Evolutionary conservation across 2,113 vertebrate genomes (phyloP).

Genomic region (Elanus axillaris): DNA sequence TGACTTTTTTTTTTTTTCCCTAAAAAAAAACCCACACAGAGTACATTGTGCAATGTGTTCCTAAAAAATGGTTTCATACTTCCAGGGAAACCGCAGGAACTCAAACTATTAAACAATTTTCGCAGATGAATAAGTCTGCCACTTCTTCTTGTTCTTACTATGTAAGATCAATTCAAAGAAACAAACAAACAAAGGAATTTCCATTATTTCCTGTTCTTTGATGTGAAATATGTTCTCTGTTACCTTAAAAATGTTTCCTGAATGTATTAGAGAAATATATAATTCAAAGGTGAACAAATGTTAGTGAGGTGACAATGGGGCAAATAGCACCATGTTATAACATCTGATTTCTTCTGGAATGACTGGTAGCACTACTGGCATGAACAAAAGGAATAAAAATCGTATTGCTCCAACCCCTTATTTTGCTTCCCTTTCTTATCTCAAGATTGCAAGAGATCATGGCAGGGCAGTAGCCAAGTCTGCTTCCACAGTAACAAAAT

Average conservation of each 20-base stretch:
- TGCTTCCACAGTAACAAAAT: neutral
- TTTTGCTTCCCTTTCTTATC: neutral
- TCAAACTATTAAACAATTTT: neutral
- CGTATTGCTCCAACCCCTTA: neutral
- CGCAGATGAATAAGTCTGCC: neutral
- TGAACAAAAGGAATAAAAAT: neutral
- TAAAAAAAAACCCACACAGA: neutral
- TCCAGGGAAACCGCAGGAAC: neutral
- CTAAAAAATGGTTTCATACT: neutral
- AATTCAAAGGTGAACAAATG: neutral
- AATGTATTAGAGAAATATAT: neutral
- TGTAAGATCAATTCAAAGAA: neutral
- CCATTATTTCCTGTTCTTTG: neutral
- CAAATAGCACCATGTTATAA: neutral
- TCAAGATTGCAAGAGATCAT: neutral
- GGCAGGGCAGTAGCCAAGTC: neutral
- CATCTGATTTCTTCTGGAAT: neutral
- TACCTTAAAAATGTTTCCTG: neutral
- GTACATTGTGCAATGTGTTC: neutral
- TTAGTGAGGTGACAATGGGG: neutral
- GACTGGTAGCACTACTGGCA: neutral
- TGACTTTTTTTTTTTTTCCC: neutral
- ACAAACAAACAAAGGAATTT: neutral
- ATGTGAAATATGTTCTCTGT: neutral
- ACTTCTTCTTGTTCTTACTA: neutral